Conservation (phyloP, 2,113 vertebrate species). For the Cynoglossus semilaevis region DNA sequence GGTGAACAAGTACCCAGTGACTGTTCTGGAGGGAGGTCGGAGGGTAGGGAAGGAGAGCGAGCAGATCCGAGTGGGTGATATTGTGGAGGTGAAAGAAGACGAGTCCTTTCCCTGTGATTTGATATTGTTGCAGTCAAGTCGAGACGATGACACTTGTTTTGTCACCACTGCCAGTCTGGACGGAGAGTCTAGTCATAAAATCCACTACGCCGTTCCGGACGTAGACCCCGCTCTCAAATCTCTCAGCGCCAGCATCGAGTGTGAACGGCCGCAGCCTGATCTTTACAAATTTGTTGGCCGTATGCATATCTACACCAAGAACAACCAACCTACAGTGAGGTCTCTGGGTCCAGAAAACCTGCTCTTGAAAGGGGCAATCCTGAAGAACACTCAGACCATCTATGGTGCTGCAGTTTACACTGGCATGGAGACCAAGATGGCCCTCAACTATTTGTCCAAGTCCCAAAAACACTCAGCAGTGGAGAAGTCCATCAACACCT, state of each 20-base stretch:
- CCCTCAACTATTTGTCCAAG: slow-evolving; percentile 98
- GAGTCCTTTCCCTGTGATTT: slow-evolving; percentile 98
- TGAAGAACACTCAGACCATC: slow-evolving; percentile 94
- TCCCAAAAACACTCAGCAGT: slow-evolving; percentile 98
- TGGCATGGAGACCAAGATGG: slow-evolving; percentile 99
- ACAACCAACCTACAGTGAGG: slow-evolving; percentile 64
- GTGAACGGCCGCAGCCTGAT: slow-evolving; percentile 95
- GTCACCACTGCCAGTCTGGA: slow-evolving; percentile 97
- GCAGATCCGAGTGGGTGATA: slow-evolving; percentile 94
- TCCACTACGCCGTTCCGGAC: slow-evolving; percentile 91
- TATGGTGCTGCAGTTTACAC: slow-evolving; percentile 95
- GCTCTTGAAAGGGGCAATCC: slow-evolving; percentile 94
- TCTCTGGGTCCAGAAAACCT: slow-evolving; percentile 96
- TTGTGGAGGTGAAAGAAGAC: slow-evolving; percentile 89
- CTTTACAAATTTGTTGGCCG: slow-evolving; percentile 98
- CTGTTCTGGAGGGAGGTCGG: slow-evolving; percentile 82
- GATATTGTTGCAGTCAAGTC: slow-evolving; percentile 87
- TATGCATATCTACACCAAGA: slow-evolving; percentile 83
- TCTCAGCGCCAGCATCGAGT: slow-evolving; percentile 90
- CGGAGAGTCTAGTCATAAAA: slow-evolving; percentile 97
- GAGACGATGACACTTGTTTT: slow-evolving; percentile 85
- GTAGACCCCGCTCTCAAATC: slow-evolving; percentile 80
- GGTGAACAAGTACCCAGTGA: slow-evolving; percentile 92
- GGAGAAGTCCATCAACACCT: slow-evolving; percentile 99
- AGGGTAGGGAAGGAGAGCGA: slow-evolving; percentile 86